A percentile compares a stretch with the other conserved stretches of the same genome.
Evolutionary conservation across 1,140 invertebrate genomes (phyloP).

Genomic region (Coelopa frigida): DNA sequence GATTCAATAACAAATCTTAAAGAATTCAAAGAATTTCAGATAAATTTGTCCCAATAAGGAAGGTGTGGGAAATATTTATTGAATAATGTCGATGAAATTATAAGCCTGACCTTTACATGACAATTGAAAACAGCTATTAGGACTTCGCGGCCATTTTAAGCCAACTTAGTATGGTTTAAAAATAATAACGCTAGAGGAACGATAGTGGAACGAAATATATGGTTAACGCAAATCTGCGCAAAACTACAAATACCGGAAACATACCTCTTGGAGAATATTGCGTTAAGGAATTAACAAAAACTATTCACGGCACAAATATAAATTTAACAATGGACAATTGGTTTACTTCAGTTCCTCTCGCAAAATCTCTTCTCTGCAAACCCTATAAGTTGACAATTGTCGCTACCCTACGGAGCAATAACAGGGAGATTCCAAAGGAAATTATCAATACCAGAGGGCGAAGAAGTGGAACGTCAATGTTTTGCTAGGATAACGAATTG

Average conservation of each 20-base stretch:
- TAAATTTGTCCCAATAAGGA: constrained; percentile 34
- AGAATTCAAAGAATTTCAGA: constrained; percentile 23
- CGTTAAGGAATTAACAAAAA: constrained; percentile 8
- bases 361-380: constrained; percentile 19
- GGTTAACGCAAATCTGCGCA: constrained; percentile 36
- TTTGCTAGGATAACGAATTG: constrained; percentile 29
- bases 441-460: constrained; percentile 14
- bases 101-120: constrained; percentile 17
- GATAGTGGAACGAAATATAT: constrained; percentile 35
- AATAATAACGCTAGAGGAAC: constrained; percentile 29
- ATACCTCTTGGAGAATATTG: constrained; percentile 26
- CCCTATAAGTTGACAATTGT: constrained; percentile 32
- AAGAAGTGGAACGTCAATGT: constrained; percentile 19
- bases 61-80: constrained; percentile 38
- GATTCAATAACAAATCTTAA: constrained; percentile 35
- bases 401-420: constrained; percentile 29
- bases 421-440: constrained; percentile 32
- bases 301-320: constrained; percentile 29
- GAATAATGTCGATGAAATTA: constrained; percentile 32
- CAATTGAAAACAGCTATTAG: constrained; percentile 36
- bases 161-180: constrained; percentile 38
- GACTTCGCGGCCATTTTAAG: constrained; percentile 34
- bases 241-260: constrained; percentile 22
- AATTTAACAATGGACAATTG: constrained; percentile 45
- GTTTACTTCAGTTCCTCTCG: constrained; percentile 38